A percentile compares a stretch with the other conserved stretches of the same genome.
phyloP scores from a whole-genome alignment of 2,888 invertebrate genomes.

The Pyralis farinalis region DNA sequence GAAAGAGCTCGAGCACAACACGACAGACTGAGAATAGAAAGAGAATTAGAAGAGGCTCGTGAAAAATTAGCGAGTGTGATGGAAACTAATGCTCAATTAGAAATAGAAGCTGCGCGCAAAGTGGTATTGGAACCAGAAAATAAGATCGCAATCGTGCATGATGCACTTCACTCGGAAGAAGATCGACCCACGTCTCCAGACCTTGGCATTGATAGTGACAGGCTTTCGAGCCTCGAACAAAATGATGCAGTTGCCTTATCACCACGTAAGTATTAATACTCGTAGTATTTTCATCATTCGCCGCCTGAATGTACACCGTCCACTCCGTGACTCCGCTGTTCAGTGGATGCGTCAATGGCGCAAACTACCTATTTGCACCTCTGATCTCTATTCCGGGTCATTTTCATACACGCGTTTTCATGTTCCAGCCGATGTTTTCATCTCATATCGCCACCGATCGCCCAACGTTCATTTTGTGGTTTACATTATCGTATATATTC shows the following conservation, averaged over 20 bases:
- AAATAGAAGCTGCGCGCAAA: slow-evolving; percentile 70
- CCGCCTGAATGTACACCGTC: too few relatives aligned
- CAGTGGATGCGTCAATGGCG: too few relatives aligned
- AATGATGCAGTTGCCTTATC: slow-evolving; percentile 67
- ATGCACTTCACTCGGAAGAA: slow-evolving; percentile 52
- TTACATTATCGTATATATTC: too few relatives aligned
- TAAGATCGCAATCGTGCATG: slow-evolving; percentile 48
- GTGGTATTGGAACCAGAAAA: slow-evolving; percentile 47
- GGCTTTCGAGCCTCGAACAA: slow-evolving; percentile 83
- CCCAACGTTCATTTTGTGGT: too few relatives aligned
- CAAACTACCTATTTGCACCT: too few relatives aligned
- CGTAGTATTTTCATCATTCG: too few relatives aligned
- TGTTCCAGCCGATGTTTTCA: too few relatives aligned
- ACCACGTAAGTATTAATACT: slow-evolving; percentile 52
- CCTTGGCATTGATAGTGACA: slow-evolving; percentile 94
- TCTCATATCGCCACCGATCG: too few relatives aligned
- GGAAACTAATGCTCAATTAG: slow-evolving; percentile 55
- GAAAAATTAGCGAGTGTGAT: slow-evolving; percentile 59
- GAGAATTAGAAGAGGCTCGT: slow-evolving; percentile 80
- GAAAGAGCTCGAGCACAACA: slow-evolving; percentile 88
- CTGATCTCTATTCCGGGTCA: too few relatives aligned
- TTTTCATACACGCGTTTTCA: too few relatives aligned
- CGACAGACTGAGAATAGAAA: slow-evolving; percentile 85
- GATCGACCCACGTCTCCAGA: slow-evolving; percentile 87
- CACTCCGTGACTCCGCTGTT: too few relatives aligned